Evolutionary conservation across 2,797 vertebrate genomes (phyloP).

Genomic region (Limnodromus scolopaceus): DNA sequence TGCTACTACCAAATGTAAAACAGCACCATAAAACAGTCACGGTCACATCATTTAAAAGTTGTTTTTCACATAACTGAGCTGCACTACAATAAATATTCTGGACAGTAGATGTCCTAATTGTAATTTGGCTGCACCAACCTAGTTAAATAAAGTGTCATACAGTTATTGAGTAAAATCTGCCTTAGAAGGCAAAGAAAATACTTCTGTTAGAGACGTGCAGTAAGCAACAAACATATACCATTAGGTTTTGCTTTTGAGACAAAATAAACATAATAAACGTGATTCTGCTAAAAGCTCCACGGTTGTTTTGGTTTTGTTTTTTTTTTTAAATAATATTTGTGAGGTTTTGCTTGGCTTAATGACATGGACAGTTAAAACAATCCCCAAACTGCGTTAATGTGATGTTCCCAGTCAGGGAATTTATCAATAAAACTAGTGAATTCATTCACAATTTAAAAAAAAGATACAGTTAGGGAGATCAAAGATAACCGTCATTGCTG

Average conservation of each 20-base stretch:
- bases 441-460: not conserved
- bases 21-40: slow-evolving; percentile 31
- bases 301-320: too few relatives aligned
- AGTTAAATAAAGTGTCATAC: not conserved
- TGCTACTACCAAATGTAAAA: slow-evolving; percentile 4
- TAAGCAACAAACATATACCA: not conserved
- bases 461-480: not conserved
- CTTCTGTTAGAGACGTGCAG: not conserved
- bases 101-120: slow-evolving; percentile 17
- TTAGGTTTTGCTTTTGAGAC: not conserved
- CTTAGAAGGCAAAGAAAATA: not conserved
- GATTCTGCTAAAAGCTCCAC: not conserved
- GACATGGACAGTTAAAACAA: not conserved
- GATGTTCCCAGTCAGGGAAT: not conserved
- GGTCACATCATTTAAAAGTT: slow-evolving; percentile 12
- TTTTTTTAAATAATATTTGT: not conserved
- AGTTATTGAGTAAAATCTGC: not conserved
- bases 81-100: slow-evolving; percentile 40
- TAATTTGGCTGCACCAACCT: not conserved
- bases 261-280: not conserved
- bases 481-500: not conserved
- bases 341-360: not conserved
- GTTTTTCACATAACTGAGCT: slow-evolving; percentile 13
- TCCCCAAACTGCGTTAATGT: not conserved
- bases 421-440: not conserved